Conservation (phyloP, 2,113 vertebrate species). For the Mustelus asterias region DNA sequence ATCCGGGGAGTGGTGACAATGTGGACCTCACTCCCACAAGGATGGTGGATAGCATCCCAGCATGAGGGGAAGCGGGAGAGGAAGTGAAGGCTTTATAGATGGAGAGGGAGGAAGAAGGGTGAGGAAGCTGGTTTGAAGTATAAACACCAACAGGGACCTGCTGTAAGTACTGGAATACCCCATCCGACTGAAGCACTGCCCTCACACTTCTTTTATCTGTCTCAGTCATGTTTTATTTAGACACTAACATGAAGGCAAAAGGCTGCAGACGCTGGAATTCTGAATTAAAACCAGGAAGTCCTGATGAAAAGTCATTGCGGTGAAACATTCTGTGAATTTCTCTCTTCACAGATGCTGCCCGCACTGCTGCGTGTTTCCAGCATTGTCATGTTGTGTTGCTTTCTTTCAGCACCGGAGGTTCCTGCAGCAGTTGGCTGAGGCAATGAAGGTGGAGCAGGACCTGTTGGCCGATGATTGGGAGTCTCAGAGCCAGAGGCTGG, state of each 20-base stretch:
- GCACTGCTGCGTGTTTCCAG: neutral
- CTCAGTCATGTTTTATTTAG: neutral
- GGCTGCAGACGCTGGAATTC: neutral
- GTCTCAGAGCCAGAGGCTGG: constrained; percentile 32
- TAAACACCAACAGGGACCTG: neutral
- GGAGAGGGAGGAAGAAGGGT: no score
- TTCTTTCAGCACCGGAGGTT: constrained; percentile 24
- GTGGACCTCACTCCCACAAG: no score
- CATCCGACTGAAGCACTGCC: neutral
- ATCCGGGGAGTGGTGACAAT: no score
- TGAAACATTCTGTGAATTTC: neutral
- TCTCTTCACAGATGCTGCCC: neutral
- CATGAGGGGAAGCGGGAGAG: neutral
- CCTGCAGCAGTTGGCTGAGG: constrained; percentile 37
- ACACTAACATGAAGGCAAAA: no score
- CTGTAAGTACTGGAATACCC: neutral
- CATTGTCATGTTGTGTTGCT: no score
- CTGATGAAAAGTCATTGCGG: neutral
- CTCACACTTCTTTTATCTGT: neutral
- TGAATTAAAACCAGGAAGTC: neutral
- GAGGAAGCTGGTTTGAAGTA: no score
- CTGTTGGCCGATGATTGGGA: constrained; percentile 36
- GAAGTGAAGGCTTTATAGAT: no score
- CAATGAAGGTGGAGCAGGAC: constrained; percentile 32
- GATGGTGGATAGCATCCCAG: no score